A percentile compares a stretch with the other conserved stretches of the same genome.
Evolutionary conservation across 2,113 vertebrate genomes (phyloP).

Genomic region (Nansenia antarctica): DNA sequence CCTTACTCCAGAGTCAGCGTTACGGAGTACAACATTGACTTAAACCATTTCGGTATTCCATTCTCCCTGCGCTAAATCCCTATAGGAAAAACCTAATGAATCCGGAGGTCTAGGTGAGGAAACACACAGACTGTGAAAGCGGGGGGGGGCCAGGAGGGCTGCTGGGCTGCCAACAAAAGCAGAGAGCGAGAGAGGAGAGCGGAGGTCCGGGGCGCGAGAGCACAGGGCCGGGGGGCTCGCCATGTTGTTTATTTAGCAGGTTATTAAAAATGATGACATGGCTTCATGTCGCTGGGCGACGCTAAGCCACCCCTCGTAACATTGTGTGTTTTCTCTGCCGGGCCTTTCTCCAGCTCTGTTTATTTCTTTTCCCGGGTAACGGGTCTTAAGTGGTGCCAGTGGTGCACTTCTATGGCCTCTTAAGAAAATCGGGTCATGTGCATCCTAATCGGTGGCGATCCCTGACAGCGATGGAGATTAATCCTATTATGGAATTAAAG

Average conservation of each 20-base stretch:
- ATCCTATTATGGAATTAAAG: constrained; percentile 66
- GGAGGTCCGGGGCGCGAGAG: constrained; percentile 35
- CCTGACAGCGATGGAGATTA: constrained; percentile 59
- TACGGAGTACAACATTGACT: not conserved
- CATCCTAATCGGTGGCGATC: constrained; percentile 56
- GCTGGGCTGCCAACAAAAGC: constrained; percentile 43
- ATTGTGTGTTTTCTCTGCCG: constrained; percentile 30
- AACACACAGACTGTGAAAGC: constrained; percentile 40
- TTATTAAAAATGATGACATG: constrained; percentile 55
- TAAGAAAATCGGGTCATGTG: constrained; percentile 58
- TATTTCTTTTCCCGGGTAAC: constrained; percentile 46
- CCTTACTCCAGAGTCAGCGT: not conserved
- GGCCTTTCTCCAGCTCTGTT: constrained; percentile 19
- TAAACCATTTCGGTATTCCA: not conserved
- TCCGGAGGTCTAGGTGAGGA: constrained; percentile 36
- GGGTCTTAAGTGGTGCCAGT: constrained; percentile 45
- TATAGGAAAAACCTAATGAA: constrained; percentile 27
- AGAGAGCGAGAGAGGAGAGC: constrained; percentile 21
- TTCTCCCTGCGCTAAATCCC: constrained; percentile 11
- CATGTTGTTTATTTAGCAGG: constrained; percentile 54
- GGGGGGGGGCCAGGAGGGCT: constrained; percentile 11
- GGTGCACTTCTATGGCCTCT: constrained; percentile 37
- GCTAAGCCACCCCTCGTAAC: constrained; percentile 41
- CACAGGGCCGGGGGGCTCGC: constrained; percentile 9
- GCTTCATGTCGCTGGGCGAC: constrained; percentile 20